Conservation (phyloP, 2,113 vertebrate genomes). For the Passer domesticus region DNA sequence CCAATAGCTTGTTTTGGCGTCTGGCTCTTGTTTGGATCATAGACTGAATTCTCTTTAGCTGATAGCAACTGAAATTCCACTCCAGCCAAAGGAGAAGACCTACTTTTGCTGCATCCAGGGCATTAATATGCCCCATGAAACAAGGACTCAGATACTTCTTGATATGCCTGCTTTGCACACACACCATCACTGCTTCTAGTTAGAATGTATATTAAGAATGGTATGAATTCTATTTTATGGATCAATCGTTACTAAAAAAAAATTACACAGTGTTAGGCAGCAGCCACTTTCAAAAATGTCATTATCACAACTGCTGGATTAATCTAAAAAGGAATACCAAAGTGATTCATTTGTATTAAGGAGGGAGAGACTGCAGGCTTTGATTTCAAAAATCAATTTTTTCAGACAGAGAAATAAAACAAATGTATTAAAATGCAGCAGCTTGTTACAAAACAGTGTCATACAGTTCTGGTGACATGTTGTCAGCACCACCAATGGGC, state of each 20-base stretch:
- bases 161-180: slow-evolving; percentile 30
- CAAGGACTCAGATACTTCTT: slow-evolving; percentile 5
- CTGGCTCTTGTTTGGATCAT: neutral
- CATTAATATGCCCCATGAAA: neutral
- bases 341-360: slow-evolving; percentile 18
- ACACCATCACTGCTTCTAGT: neutral
- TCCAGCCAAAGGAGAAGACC: neutral
- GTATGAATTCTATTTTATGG: slow-evolving; percentile 49
- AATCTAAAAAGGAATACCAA: slow-evolving; percentile 51
- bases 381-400: slow-evolving; percentile 32
- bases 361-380: slow-evolving; percentile 1
- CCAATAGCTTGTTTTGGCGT: neutral
- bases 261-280: slow-evolving; percentile 60
- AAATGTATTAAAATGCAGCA: neutral
- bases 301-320: slow-evolving; percentile 65
- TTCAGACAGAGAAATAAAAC: slow-evolving; percentile 10
- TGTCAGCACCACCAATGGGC: neutral
- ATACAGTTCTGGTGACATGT: neutral
- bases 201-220: slow-evolving; percentile 16
- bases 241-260: slow-evolving; percentile 70
- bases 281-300: slow-evolving; percentile 59
- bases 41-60: neutral
- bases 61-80: neutral
- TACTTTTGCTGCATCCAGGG: neutral
- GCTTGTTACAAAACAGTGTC: neutral